These are phyloP conservation scores for Halictus ligatus DNA, from an alignment of 2,888 invertebrate genomes.

Conservation along the genomic window DNA sequence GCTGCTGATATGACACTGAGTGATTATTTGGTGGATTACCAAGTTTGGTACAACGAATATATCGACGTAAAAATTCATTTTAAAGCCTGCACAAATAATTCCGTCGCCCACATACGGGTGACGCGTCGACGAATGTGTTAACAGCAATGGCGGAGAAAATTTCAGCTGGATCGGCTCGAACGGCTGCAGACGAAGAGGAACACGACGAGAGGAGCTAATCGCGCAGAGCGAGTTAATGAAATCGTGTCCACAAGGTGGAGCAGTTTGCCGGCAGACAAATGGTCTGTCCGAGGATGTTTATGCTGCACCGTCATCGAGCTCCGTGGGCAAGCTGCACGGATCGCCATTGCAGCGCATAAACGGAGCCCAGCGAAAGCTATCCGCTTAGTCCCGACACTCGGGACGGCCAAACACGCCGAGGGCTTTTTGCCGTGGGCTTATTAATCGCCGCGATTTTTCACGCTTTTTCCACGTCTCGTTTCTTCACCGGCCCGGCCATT, in stretches of 20 bases:
- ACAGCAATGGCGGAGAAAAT: no score
- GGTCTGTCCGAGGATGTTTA: constrained; percentile 12
- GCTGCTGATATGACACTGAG: no score
- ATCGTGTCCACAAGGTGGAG: not conserved
- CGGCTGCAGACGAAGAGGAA: no score
- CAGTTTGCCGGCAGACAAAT: constrained; percentile 4
- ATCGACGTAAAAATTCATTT: no score
- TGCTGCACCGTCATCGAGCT: not conserved
- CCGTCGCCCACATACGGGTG: no score
- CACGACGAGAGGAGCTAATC: not conserved
- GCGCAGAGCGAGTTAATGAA: not conserved
- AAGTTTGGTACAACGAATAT: no score
- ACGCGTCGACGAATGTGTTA: no score
- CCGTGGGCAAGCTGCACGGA: constrained; percentile 21
- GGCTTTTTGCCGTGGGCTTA: constrained; percentile 68
- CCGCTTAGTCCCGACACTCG: constrained; percentile 47
- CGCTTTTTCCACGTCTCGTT: constrained; percentile 46
- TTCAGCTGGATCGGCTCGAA: no score
- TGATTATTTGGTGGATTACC: no score
- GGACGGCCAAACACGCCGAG: constrained; percentile 44
- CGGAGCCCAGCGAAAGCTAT: constrained; percentile 31
- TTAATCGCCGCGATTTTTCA: constrained; percentile 77
- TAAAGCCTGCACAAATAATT: no score
- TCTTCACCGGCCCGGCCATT: constrained; percentile 19
- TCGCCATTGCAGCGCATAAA: constrained; percentile 36